Evolutionary conservation across 2,888 invertebrate genomes (phyloP), one percentile per base, ranked within the genome.

Genomic region (Nematopogon swammerdamellus): DNA sequence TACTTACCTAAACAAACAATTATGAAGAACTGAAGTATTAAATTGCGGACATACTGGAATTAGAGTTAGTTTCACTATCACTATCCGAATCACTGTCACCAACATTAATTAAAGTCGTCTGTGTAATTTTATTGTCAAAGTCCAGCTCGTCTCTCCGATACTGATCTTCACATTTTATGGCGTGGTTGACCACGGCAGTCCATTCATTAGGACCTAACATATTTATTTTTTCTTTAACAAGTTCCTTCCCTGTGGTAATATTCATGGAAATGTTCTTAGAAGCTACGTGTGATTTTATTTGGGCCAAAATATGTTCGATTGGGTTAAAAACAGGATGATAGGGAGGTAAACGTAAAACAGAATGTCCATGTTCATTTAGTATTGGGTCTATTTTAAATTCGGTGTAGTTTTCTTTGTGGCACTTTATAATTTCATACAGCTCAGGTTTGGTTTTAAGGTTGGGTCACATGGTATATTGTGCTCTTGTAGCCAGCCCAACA

Each of bases 331-430:
- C 46, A 10, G 46, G 46, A 30, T 46, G 30, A 18, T 30, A 46
- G 16, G 29, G 30, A 48, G 25, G 8, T 25, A 6, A 25, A 3
- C 48, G 48, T 43, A 48, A 18, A 42, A 48, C 19, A 19, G 10
- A 18, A 19, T 48, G 48, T 19, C 48, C 48, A 19, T 48, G 43
- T 19, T 48, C 43, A 18, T 42, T 14, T 19, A 42, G 18, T 42
- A 42, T 42, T 14, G 8, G 48, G 43, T 48, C 42, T 19, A 43
- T 48, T 17, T 36, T 19, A 48, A 19, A 43, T 48, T 48, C 48
- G 36, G 48, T 42, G 43, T 19, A 48, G 18, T 48, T 19, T 49
- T 47, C 52, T 49, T 52, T 50, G 19, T 50, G 47, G 16, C n/a
- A 16, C 46, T 51, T 47, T 45, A 49, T 49, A 46, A 49, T 49